A percentile compares a stretch with the other conserved stretches of the same genome.
These are phyloP conservation scores for Bradypodion ventrale DNA, from an alignment of 2,797 vertebrate genomes.

Conservation along the genomic window DNA sequence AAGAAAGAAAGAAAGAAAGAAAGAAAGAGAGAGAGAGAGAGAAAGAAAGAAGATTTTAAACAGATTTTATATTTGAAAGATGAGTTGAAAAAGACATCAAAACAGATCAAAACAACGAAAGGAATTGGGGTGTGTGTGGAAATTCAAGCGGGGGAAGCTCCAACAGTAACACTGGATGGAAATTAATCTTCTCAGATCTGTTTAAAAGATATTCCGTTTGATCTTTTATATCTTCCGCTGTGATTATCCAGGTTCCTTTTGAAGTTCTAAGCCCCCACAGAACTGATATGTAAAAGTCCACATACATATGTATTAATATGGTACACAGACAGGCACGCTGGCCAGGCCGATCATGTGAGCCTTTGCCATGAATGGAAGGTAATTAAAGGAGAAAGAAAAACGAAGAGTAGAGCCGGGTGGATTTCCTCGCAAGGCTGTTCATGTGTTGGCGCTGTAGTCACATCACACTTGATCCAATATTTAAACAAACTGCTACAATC, in stretches of 20 bases:
- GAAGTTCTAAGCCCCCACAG: slow-evolving; percentile 75
- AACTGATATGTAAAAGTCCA: slow-evolving; percentile 73
- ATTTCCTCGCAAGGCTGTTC: rapidly evolving
- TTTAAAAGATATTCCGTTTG: slow-evolving; percentile 80
- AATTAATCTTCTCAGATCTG: slow-evolving; percentile 77
- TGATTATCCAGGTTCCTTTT: slow-evolving; percentile 77
- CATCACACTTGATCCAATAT: not conserved
- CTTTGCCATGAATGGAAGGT: slow-evolving; percentile 7
- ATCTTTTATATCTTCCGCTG: slow-evolving; percentile 77
- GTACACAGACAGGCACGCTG: slow-evolving; percentile 45
- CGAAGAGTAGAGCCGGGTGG: rapidly evolving
- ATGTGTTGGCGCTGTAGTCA: not conserved
- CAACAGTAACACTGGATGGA: slow-evolving; percentile 72
- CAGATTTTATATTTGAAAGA: slow-evolving; percentile 68
- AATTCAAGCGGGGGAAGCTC: slow-evolving; percentile 26
- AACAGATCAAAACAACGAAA: slow-evolving; percentile 76
- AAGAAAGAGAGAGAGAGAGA: not conserved
- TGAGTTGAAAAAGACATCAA: slow-evolving; percentile 75
- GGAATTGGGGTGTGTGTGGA: slow-evolving; percentile 47
- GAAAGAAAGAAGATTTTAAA: slow-evolving; percentile 52
- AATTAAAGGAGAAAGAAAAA: slow-evolving; percentile 4
- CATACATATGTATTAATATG: slow-evolving; percentile 72
- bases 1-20: slow-evolving; percentile 16
- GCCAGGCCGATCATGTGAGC: not conserved
- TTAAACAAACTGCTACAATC: not conserved